Conservation (phyloP, 2,797 vertebrate genomes). For the Podarcis lilfordi region DNA sequence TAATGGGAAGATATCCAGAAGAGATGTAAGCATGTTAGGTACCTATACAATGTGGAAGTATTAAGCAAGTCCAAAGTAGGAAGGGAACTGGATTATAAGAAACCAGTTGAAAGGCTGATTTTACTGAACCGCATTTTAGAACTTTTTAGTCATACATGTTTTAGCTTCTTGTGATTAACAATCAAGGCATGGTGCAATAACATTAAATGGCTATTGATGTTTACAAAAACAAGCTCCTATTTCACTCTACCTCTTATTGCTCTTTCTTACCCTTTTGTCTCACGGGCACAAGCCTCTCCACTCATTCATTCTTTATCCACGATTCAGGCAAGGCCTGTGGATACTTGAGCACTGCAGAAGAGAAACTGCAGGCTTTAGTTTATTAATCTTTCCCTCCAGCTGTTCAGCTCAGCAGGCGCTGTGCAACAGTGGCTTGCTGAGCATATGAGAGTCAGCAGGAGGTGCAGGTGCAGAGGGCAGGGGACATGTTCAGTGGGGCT, state of each 20-base stretch:
- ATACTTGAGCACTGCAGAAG: background rate
- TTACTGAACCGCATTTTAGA: background rate
- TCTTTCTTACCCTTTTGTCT: background rate
- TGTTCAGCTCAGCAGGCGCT: background rate
- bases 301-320: background rate
- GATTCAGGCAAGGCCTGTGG: background rate
- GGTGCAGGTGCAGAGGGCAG: background rate
- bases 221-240: background rate
- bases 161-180: background rate
- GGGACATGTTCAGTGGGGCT: background rate
- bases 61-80: background rate
- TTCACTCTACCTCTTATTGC: background rate
- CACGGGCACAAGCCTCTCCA: background rate
- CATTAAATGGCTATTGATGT: conserved; percentile 14
- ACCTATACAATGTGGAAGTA: background rate
- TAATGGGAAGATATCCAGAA: background rate
- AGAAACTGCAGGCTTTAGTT: background rate
- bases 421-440: background rate
- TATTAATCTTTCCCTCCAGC: background rate
- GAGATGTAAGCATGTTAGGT: background rate
- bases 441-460: fast-evolving
- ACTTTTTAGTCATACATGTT: background rate
- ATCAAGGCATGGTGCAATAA: background rate
- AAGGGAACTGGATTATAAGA: background rate
- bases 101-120: background rate